Percentiles rank a stretch among this genome's conserved stretches.
These are phyloP conservation scores for Parambassis ranga DNA, from an alignment of 2,797 vertebrate species.

Conservation along the genomic window DNA sequence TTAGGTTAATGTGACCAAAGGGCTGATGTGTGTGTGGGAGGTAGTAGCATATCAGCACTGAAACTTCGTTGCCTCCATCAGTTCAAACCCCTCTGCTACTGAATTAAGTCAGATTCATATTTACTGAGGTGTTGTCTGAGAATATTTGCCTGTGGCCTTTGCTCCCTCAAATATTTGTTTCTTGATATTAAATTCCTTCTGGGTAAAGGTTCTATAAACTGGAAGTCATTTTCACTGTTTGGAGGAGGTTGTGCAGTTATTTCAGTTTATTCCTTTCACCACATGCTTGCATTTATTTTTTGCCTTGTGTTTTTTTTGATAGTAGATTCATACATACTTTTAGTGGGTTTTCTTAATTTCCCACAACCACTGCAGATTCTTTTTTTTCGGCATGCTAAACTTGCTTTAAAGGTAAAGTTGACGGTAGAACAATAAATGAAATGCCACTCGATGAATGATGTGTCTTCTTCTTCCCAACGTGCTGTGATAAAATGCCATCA, in stretches of 20 bases:
- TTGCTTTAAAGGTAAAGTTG: too few relatives aligned
- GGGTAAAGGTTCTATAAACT: slow-evolving; percentile 20
- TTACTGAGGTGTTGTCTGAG: slow-evolving; percentile 13
- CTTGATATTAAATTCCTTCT: slow-evolving; percentile 40
- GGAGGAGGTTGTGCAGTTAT: background rate
- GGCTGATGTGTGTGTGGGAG: slow-evolving; percentile 16
- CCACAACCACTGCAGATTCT: background rate
- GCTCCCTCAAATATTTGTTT: slow-evolving; percentile 38
- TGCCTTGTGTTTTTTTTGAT: background rate
- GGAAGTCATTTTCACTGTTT: background rate
- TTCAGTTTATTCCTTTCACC: background rate
- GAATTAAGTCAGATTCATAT: slow-evolving; percentile 30
- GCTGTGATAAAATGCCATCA: background rate
- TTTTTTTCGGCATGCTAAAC: too few relatives aligned
- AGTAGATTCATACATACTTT: background rate
- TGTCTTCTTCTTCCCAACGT: background rate
- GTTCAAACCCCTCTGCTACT: background rate
- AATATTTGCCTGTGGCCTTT: slow-evolving; percentile 17
- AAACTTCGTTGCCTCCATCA: slow-evolving; percentile 10
- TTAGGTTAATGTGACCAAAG: background rate
- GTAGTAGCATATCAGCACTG: slow-evolving; percentile 1
- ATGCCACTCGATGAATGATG: too few relatives aligned
- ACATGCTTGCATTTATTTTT: background rate
- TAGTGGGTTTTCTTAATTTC: background rate
- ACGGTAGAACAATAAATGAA: too few relatives aligned